These are phyloP conservation scores for Unio pictorum DNA, from an alignment of 2,888 invertebrate genomes.

Conservation along the genomic window DNA sequence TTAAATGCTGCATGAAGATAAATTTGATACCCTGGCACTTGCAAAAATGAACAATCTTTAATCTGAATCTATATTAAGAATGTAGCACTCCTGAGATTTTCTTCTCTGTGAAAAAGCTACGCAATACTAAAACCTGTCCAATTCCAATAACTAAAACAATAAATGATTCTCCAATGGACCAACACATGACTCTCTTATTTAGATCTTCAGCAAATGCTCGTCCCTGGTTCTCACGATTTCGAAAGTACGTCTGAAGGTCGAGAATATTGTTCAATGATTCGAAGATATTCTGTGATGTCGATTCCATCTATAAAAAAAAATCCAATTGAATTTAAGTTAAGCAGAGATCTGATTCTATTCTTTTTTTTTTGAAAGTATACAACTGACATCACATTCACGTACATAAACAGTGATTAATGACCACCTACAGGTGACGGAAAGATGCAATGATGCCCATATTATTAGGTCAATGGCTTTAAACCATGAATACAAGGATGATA, in stretches of 20 bases:
- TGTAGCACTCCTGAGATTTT: conserved; percentile 13
- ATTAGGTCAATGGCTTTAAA: too few species aligned
- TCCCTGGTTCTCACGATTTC: conserved; percentile 92
- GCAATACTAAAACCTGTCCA: conserved; percentile 90
- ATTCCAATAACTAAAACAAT: conserved; percentile 88
- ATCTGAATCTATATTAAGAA: too few species aligned
- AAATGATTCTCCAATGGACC: conserved; percentile 91
- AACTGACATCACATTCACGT: too few species aligned
- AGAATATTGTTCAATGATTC: conserved; percentile 88
- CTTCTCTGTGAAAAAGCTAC: conserved; percentile 90
- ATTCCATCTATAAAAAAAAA: conserved; percentile 83
- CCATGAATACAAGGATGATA: too few species aligned
- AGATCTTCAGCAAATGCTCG: conserved; percentile 96
- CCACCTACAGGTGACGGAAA: too few species aligned
- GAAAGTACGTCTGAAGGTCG: conserved; percentile 97
- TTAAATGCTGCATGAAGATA: too few species aligned
- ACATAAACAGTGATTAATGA: too few species aligned
- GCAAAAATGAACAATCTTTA: too few species aligned
- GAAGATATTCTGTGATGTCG: conserved; percentile 90
- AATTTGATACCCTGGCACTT: too few species aligned
- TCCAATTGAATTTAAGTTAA: conserved; percentile 7
- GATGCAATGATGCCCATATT: too few species aligned
- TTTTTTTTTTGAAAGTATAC: too few species aligned
- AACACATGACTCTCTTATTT: conserved; percentile 86
- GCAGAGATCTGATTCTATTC: not conserved